Conservation (phyloP, 2,797 vertebrate genomes). For the Molothrus ater region DNA sequence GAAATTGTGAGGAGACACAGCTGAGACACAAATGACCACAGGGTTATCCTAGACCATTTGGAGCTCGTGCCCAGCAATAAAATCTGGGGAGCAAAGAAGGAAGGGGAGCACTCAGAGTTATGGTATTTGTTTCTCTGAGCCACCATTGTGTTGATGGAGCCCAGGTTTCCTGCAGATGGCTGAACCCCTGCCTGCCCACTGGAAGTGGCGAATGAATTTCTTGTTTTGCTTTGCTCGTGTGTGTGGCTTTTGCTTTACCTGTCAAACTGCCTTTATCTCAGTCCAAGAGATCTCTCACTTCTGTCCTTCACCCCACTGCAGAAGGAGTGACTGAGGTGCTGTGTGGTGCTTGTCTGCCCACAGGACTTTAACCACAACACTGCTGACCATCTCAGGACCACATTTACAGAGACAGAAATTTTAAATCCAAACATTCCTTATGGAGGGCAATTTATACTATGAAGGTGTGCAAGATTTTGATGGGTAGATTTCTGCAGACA, state of each 20-base stretch:
- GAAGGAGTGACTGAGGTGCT: background rate
- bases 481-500: background rate
- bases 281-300: background rate
- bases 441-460: background rate
- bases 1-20: background rate
- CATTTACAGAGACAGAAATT: background rate
- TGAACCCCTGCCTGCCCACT: background rate
- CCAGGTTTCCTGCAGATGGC: background rate
- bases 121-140: too few species aligned
- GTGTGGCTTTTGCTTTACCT: background rate
- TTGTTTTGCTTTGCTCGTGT: accelerated
- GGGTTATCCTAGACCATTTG: background rate
- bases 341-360: background rate
- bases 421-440: background rate
- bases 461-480: background rate
- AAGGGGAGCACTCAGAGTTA: background rate
- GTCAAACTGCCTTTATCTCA: background rate
- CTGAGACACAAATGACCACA: background rate
- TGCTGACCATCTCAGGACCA: background rate
- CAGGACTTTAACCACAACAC: background rate
- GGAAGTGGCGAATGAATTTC: background rate
- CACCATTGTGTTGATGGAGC: background rate
- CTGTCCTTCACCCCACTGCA: background rate
- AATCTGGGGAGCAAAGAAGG: background rate
- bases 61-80: background rate